These are phyloP conservation scores for Chinchilla lanigera DNA, from an alignment of 2,113 vertebrate species.

Conservation along the genomic window DNA sequence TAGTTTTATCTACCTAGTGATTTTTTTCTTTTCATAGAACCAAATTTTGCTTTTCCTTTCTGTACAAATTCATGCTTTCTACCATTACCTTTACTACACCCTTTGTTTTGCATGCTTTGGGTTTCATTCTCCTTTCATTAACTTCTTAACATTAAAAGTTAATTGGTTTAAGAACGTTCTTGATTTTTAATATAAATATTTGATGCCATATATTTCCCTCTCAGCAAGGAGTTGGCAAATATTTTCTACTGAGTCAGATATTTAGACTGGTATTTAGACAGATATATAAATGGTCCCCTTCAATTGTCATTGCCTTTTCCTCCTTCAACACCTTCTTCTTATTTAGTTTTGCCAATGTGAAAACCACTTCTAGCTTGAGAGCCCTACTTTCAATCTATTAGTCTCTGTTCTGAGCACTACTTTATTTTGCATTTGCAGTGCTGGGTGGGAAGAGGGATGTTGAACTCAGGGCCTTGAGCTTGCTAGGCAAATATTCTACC, in stretches of 20 bases:
- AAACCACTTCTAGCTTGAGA: background rate
- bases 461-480: background rate
- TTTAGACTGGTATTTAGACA: background rate
- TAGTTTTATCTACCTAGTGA: background rate
- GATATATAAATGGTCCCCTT: background rate
- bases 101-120: background rate
- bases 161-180: background rate
- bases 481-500: background rate
- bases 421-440: background rate
- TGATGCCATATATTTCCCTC: background rate
- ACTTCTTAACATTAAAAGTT: background rate
- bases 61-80: background rate
- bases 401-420: background rate
- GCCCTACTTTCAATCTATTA: background rate
- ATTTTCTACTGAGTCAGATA: constrained; percentile 1
- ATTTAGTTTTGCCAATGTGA: background rate
- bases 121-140: background rate
- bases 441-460: background rate
- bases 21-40: background rate
- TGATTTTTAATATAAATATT: constrained; percentile 18
- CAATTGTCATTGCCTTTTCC: background rate
- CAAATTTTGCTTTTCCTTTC: background rate
- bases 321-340: background rate
- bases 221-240: background rate
- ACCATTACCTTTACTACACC: background rate